Conservation (phyloP, 2,888 invertebrate genomes). For the Xanthorhoe designata region DNA sequence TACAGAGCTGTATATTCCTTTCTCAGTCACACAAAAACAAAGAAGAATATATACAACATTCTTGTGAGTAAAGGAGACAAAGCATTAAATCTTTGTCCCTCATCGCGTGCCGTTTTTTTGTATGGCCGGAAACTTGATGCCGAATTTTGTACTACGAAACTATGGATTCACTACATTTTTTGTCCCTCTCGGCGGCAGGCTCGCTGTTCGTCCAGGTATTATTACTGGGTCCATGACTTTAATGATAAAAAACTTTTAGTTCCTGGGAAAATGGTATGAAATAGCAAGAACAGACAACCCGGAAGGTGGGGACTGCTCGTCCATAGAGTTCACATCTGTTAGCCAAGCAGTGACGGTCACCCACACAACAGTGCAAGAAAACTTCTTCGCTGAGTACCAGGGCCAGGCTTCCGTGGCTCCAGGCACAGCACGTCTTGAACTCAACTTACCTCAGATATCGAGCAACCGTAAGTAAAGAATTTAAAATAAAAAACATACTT, state of each 20-base stretch:
- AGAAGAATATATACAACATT: too few relatives aligned
- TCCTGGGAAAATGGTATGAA: conserved; percentile 68
- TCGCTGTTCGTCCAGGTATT: too few relatives aligned
- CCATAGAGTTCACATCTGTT: conserved; percentile 46
- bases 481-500: background rate
- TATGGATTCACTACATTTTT: too few relatives aligned
- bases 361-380: conserved; percentile 54
- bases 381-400: conserved; percentile 56
- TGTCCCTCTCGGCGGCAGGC: too few relatives aligned
- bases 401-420: conserved; percentile 48
- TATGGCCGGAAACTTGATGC: too few relatives aligned
- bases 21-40: too few relatives aligned
- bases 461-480: conserved; percentile 54
- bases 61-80: too few relatives aligned
- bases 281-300: conserved; percentile 51
- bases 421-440: conserved; percentile 52
- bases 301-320: conserved; percentile 60
- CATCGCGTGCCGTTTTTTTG: too few relatives aligned
- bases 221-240: too few relatives aligned
- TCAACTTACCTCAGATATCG: conserved; percentile 45
- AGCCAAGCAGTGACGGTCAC: conserved; percentile 40
- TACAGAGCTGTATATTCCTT: too few relatives aligned
- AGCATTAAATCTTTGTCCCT: too few relatives aligned
- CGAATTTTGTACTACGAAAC: too few relatives aligned
- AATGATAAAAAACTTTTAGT: conserved; percentile 49